These are phyloP conservation scores for Poeciliopsis turneri DNA, from an alignment of 2,797 vertebrate species.

Conservation along the genomic window DNA sequence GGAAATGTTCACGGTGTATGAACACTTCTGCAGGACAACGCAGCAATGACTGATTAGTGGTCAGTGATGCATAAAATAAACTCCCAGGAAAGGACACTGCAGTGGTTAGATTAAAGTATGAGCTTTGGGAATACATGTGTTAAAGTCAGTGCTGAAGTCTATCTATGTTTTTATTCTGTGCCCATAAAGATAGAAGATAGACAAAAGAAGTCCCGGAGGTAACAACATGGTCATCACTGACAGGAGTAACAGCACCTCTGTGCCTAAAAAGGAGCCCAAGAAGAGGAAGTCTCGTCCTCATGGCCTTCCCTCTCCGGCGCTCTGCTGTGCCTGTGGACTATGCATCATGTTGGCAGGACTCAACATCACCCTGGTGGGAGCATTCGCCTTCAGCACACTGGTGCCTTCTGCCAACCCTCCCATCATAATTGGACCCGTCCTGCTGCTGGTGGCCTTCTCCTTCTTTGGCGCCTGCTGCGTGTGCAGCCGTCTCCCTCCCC, in stretches of 20 bases:
- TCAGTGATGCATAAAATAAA: slow-evolving; percentile 23
- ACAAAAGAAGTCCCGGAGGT: slow-evolving; percentile 25
- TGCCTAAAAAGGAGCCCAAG: slow-evolving; percentile 79
- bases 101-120: neutral
- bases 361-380: slow-evolving; percentile 96
- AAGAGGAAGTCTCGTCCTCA: slow-evolving; percentile 78
- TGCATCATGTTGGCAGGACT: slow-evolving; percentile 97
- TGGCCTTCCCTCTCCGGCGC: slow-evolving; percentile 89
- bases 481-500: slow-evolving; percentile 87
- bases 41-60: slow-evolving; percentile 28
- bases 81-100: slow-evolving; percentile 12
- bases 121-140: slow-evolving; percentile 5
- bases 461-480: slow-evolving; percentile 94
- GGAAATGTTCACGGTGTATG: neutral
- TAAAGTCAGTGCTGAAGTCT: slow-evolving; percentile 8
- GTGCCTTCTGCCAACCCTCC: slow-evolving; percentile 90
- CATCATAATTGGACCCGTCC: slow-evolving; percentile 91
- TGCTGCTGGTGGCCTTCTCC: slow-evolving; percentile 89
- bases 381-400: slow-evolving; percentile 92
- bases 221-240: slow-evolving; percentile 79
- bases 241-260: slow-evolving; percentile 75
- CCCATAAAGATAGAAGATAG: slow-evolving; percentile 26
- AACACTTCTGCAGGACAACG: neutral
- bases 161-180: slow-evolving; percentile 16
- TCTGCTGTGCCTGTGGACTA: slow-evolving; percentile 95